Evolutionary conservation across 1,140 invertebrate genomes (phyloP), one percentile per base, ranked within the genome.

Genomic region (Caerostris extrusa): DNA sequence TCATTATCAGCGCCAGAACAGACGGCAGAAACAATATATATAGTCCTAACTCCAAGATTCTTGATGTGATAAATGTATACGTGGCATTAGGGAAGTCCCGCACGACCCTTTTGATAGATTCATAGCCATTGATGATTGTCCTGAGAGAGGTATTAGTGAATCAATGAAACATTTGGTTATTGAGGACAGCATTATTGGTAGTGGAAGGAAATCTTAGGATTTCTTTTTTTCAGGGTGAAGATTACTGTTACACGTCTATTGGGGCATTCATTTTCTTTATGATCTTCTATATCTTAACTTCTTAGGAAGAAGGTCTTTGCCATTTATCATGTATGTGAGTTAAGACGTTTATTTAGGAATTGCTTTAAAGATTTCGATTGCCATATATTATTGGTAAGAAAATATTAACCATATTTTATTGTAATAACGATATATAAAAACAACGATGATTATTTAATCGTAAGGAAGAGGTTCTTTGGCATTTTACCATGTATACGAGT

Each of bases 21-120:
- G 55, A 83, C 82, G 82, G 17, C 82, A 83, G 82, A 83, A 83
- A 83, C 82, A 83, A 83, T 57, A 58, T 83, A 83, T 83, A 83
- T 83, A 58, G 82, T 83, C n/a, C 56, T 58, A 83, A 83, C 19
- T 81, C 71, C 7, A 5, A 17, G 82, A 83, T 83, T 83, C 82
- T 83, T 58, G 17, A 56, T 34, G 56, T 83, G 82, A 83, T 83
- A 83, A 83, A 83, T 83, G 82, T 57, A 83, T n/a, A 83, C 57
- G 56, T 83, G 82, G 53, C 82, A 19, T 83, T 83, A 83, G 82
- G 82, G 82, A 83, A 83, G 14, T 83, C 82, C 82, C 82, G 14
- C 17, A 7, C 17, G 82, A 58, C 55, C 8, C 56, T 19, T 57
- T 56, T 83, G 82, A 83, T 83, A 58, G 82, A 83, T 83, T 83